Conservation (phyloP, 2,113 vertebrate species). For the Camelus bactrianus region DNA sequence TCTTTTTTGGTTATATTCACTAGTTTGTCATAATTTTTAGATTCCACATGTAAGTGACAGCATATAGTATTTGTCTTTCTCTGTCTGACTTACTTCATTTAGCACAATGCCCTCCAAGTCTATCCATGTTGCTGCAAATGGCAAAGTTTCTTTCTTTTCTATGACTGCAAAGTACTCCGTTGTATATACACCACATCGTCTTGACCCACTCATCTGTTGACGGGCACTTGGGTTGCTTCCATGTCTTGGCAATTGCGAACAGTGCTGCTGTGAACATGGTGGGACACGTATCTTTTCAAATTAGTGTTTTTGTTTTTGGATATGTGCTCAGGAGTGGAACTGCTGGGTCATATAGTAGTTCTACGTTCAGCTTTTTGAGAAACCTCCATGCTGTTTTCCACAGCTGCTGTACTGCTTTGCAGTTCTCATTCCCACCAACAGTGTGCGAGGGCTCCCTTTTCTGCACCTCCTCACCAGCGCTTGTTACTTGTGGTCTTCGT, state of each 20-base stretch:
- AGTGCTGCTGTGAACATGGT: neutral
- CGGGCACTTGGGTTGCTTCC: neutral
- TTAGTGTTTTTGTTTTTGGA: neutral
- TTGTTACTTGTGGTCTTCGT: neutral
- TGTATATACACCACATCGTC: neutral
- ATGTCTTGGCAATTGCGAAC: neutral
- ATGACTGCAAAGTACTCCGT: neutral
- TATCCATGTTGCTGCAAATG: neutral
- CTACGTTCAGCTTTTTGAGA: neutral
- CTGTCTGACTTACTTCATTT: neutral
- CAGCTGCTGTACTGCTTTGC: neutral
- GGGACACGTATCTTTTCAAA: neutral
- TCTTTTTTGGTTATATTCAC: neutral
- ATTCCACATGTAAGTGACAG: neutral
- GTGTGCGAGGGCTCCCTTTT: neutral
- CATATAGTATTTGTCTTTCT: neutral
- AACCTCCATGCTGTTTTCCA: neutral
- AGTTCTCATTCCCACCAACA: neutral
- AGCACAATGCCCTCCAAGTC: neutral
- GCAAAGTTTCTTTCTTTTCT: too few species aligned
- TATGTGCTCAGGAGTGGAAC: neutral
- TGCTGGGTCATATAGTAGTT: neutral
- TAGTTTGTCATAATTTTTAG: neutral
- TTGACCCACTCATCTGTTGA: neutral
- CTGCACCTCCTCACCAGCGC: neutral